Evolutionary conservation across 2,113 vertebrate genomes (phyloP).

Genomic region (Mesembrinibis cayennensis): DNA sequence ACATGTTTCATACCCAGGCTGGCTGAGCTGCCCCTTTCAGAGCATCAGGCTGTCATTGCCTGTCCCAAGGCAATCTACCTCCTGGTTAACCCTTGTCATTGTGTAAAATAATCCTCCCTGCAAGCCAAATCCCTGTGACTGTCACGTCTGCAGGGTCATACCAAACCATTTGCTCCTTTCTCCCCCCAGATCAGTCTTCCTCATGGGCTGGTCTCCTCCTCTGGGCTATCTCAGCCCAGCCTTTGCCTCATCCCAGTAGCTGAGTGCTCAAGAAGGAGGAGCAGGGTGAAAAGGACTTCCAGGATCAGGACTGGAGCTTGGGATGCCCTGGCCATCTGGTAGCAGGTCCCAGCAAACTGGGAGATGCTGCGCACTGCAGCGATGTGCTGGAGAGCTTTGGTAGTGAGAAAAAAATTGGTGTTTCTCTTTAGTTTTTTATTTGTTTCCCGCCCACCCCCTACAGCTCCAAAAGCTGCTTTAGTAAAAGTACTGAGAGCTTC

Average conservation of each 20-base stretch:
- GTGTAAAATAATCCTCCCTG: neutral
- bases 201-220: neutral
- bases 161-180: neutral
- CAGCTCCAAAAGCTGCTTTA: neutral
- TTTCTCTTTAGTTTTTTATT: neutral
- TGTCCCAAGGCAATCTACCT: neutral
- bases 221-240: neutral
- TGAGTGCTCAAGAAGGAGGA: neutral
- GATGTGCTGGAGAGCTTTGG: neutral
- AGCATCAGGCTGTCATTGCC: neutral
- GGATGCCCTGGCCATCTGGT: neutral
- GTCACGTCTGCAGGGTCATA: no score
- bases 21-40: neutral
- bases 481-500: no score
- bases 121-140: neutral
- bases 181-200: neutral
- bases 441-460: neutral
- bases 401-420: neutral
- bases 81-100: neutral
- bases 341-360: neutral
- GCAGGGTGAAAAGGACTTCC: neutral
- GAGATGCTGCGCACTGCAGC: neutral
- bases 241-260: neutral
- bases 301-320: neutral
- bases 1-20: rapidly evolving